These are phyloP conservation scores for Ormyrus labotus DNA, from an alignment of 2,888 invertebrate species.

Conservation along the genomic window DNA sequence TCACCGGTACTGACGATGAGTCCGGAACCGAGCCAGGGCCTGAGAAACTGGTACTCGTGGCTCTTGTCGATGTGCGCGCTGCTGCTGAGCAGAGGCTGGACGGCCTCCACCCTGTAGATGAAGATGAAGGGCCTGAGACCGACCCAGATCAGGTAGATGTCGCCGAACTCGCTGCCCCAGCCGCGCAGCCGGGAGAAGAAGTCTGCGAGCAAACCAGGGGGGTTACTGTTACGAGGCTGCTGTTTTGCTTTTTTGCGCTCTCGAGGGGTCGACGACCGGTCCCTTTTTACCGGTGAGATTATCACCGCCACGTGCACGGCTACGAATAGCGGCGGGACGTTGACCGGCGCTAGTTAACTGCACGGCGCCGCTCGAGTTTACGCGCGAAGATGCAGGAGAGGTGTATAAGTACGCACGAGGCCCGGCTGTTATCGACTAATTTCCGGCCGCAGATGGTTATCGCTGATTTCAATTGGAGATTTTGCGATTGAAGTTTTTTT, in stretches of 20 bases:
- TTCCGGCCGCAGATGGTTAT: neutral
- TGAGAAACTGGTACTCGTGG: conserved; percentile 70
- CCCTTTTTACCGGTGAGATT: too few relatives aligned
- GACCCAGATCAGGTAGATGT: conserved; percentile 72
- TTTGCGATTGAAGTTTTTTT: neutral
- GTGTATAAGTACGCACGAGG: neutral
- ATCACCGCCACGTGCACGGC: too few relatives aligned
- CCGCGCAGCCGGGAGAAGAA: conserved; percentile 69
- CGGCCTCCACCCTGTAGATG: conserved; percentile 68
- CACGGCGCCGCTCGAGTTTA: neutral
- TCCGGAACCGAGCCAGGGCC: conserved; percentile 73
- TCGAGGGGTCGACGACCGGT: neutral
- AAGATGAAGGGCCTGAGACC: conserved; percentile 72
- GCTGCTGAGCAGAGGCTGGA: conserved; percentile 72
- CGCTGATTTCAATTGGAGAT: conserved; percentile 17
- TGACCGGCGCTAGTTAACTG: conserved; percentile 1
- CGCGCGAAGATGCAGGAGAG: neutral
- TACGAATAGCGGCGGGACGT: neutral
- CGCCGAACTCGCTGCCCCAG: conserved; percentile 70
- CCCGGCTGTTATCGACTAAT: neutral
- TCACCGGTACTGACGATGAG: conserved; percentile 72
- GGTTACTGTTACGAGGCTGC: too few relatives aligned
- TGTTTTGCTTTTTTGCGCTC: neutral
- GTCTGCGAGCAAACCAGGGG: conserved; percentile 60
- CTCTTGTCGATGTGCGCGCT: conserved; percentile 73